A percentile compares a stretch with the other conserved stretches of the same genome.
phyloP scores from a whole-genome alignment of 2,797 vertebrate genomes.

The Pseudochirops corinnae region DNA sequence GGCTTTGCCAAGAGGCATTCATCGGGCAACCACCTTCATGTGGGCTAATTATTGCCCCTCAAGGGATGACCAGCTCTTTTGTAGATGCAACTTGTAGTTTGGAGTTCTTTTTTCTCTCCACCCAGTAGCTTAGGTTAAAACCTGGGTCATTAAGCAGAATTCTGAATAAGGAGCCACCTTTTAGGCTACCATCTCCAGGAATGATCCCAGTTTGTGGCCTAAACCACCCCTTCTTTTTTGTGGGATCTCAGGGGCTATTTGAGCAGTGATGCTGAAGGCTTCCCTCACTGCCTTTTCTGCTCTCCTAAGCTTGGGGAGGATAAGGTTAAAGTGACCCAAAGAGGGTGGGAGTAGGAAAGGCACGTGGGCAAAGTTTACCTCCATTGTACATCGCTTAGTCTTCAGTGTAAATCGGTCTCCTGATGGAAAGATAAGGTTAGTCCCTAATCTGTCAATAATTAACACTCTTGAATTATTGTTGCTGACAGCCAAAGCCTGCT shows the following conservation, averaged over 20 bases:
- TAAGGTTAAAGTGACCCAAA: constrained; percentile 59
- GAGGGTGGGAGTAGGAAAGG: constrained; percentile 58
- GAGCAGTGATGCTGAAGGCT: neutral
- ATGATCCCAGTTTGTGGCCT: neutral
- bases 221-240: neutral
- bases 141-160: neutral
- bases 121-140: neutral
- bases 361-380: constrained; percentile 76
- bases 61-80: constrained; percentile 71
- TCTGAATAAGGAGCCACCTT: neutral
- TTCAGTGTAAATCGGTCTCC: constrained; percentile 80
- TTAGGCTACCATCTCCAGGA: neutral
- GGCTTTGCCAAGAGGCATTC: constrained; percentile 87
- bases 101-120: constrained; percentile 29
- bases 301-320: constrained; percentile 21
- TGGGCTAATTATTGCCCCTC: constrained; percentile 82
- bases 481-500: constrained; percentile 79
- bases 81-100: constrained; percentile 72
- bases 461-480: constrained; percentile 81
- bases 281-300: neutral
- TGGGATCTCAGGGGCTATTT: neutral
- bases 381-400: constrained; percentile 77
- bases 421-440: constrained; percentile 85
- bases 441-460: constrained; percentile 85
- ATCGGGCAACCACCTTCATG: constrained; percentile 87